Percentiles rank a stretch among this genome's conserved stretches.
These are phyloP conservation scores for Pitta sordida DNA, from an alignment of 2,113 vertebrate species.

Conservation along the genomic window DNA sequence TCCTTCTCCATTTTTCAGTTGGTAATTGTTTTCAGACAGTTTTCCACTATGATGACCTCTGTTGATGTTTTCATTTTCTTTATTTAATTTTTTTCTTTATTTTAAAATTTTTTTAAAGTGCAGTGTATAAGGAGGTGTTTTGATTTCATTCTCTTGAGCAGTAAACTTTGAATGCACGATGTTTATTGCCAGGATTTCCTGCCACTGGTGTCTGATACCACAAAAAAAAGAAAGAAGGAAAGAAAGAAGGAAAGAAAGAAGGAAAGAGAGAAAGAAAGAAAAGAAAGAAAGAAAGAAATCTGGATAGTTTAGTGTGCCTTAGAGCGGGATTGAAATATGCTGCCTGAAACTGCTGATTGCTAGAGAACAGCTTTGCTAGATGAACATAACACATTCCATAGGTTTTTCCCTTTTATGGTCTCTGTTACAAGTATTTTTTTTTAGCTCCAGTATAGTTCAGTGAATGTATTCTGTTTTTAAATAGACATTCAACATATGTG, in stretches of 20 bases:
- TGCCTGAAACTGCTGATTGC: conserved; percentile 37
- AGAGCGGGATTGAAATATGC: conserved; percentile 9
- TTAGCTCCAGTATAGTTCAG: not conserved
- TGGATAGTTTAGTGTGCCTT: conserved; percentile 31
- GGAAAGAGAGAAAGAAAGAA: not conserved
- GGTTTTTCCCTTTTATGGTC: conserved; percentile 60
- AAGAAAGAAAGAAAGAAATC: not conserved
- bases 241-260: not conserved
- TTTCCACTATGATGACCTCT: not conserved
- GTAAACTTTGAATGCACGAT: not conserved
- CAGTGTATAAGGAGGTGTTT: not conserved
- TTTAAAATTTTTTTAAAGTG: not conserved
- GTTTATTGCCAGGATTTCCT: conserved; percentile 20
- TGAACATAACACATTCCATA: conserved; percentile 35
- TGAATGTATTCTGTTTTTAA: conserved; percentile 22
- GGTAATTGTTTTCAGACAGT: conserved; percentile 37
- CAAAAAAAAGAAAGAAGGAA: not conserved
- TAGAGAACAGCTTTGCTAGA: conserved; percentile 38
- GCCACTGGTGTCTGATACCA: not conserved
- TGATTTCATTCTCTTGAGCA: not conserved
- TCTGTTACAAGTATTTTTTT: conserved; percentile 20
- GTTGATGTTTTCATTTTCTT: not conserved
- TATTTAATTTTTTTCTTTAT: not conserved
- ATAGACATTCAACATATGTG: conserved; percentile 25
- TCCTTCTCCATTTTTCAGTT: not conserved